phyloP scores from a whole-genome alignment of 2,113 vertebrate species.

The Myotis brandtii region DNA sequence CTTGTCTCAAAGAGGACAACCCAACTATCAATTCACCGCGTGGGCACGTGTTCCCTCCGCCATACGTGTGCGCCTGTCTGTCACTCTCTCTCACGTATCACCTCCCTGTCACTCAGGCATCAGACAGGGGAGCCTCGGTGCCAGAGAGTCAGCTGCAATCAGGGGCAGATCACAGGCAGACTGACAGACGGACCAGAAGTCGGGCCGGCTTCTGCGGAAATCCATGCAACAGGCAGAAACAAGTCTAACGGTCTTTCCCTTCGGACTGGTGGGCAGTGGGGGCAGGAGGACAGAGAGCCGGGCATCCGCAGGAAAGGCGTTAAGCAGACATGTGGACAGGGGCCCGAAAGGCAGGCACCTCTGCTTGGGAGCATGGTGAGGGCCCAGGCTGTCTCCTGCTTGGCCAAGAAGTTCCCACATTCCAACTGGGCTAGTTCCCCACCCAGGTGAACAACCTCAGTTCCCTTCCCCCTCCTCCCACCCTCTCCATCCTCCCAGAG shows the following conservation, averaged over 20 bases:
- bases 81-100: conserved; percentile 61
- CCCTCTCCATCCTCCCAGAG: no score
- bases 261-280: neutral
- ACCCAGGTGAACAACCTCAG: neutral
- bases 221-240: neutral
- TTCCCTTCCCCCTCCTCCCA: accelerated
- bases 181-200: neutral
- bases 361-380: neutral
- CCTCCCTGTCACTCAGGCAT: conserved; percentile 65
- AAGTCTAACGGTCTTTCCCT: neutral
- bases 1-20: conserved; percentile 27
- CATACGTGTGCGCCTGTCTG: neutral
- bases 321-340: neutral
- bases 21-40: conserved; percentile 33
- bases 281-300: neutral
- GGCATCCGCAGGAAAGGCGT: neutral
- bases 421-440: neutral
- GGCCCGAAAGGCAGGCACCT: neutral
- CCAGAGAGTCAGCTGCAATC: neutral
- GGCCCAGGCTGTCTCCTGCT: no score
- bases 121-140: conserved; percentile 62
- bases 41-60: neutral
- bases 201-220: neutral
- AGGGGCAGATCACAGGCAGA: neutral
- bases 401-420: neutral